Evolutionary conservation across 2,888 invertebrate genomes (phyloP).

Genomic region (Iphiclides podalirius): DNA sequence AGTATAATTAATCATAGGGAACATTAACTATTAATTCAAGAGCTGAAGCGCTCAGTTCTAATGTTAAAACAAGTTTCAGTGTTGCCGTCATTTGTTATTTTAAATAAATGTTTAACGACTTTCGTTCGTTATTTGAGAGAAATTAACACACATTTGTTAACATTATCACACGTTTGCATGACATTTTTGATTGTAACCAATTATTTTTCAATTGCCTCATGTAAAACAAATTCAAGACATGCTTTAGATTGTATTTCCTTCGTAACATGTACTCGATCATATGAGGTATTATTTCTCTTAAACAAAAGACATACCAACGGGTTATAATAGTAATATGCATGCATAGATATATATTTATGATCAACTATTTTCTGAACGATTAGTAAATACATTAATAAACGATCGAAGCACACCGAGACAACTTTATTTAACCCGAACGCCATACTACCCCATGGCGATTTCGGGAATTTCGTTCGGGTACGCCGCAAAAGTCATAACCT

Average conservation of each 20-base stretch:
- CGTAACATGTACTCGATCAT: too few species aligned
- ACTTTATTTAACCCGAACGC: slow-evolving; percentile 2
- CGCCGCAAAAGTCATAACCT: slow-evolving; percentile 64
- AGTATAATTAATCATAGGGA: slow-evolving; percentile 21
- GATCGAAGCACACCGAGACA: too few species aligned
- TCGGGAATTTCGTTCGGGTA: slow-evolving; percentile 34
- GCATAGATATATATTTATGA: too few species aligned
- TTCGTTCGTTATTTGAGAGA: neutral
- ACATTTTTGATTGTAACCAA: neutral
- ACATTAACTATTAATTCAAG: slow-evolving; percentile 22
- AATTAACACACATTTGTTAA: slow-evolving; percentile 1
- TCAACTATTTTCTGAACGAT: too few species aligned
- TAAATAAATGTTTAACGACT: slow-evolving; percentile 8
- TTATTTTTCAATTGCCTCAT: too few species aligned
- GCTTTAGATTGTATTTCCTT: too few species aligned
- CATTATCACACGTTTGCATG: neutral
- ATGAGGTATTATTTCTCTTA: too few species aligned
- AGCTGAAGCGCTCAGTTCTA: slow-evolving; percentile 6
- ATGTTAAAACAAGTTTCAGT: slow-evolving; percentile 16
- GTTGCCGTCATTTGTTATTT: slow-evolving; percentile 19
- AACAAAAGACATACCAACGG: too few species aligned
- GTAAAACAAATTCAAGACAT: too few species aligned
- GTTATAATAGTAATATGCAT: too few species aligned
- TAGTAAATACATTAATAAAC: too few species aligned
- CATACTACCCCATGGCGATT: slow-evolving; percentile 21